These are phyloP conservation scores for Sinelater perroti DNA, from an alignment of 2,888 invertebrate species.

Conservation along the genomic window DNA sequence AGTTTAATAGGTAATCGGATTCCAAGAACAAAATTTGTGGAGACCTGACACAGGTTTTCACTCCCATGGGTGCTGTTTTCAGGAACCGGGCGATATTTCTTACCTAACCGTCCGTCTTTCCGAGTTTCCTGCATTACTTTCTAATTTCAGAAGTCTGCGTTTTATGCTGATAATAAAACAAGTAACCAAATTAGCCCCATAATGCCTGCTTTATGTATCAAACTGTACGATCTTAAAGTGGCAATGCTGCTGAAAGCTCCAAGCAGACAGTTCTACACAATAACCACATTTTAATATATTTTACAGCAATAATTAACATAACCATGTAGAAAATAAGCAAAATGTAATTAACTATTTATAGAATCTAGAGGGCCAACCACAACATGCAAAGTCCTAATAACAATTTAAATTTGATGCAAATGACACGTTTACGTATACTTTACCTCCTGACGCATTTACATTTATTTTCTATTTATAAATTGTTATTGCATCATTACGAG, in stretches of 20 bases:
- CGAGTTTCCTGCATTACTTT: constrained; percentile 27
- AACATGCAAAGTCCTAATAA: too few species aligned
- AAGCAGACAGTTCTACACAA: neutral
- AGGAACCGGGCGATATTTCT: constrained; percentile 39
- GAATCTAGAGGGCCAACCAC: too few species aligned
- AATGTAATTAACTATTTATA: too few species aligned
- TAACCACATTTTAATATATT: too few species aligned
- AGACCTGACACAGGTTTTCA: constrained; percentile 41
- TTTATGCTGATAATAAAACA: constrained; percentile 30
- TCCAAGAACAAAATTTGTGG: constrained; percentile 37
- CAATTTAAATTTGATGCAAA: too few species aligned
- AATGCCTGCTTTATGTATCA: neutral
- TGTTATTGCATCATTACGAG: too few species aligned
- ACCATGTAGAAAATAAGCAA: too few species aligned
- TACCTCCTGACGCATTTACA: too few species aligned
- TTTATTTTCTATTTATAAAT: too few species aligned
- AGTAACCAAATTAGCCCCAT: constrained; percentile 9
- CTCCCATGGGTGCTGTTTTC: constrained; percentile 42
- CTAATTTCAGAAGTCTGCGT: constrained; percentile 31
- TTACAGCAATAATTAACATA: too few species aligned
- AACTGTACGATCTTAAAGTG: neutral
- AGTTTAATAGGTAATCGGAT: constrained; percentile 42
- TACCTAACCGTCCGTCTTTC: constrained; percentile 34
- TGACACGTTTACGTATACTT: too few species aligned
- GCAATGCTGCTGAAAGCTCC: neutral